Conservation (phyloP, 2,113 vertebrate species). For the Coracopsis vasa region DNA sequence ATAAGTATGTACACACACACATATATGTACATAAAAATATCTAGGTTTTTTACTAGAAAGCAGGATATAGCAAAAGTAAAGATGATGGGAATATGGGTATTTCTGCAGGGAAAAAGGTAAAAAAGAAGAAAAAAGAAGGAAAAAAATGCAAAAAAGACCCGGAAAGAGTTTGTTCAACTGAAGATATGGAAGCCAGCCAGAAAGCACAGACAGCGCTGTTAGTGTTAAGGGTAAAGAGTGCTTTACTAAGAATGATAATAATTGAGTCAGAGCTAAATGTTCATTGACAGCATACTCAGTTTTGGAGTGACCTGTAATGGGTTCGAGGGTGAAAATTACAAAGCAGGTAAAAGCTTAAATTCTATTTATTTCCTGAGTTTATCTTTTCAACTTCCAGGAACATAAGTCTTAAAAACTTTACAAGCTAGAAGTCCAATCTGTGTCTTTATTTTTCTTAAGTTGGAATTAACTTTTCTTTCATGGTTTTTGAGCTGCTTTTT, state of each 20-base stretch:
- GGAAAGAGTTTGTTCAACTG: neutral
- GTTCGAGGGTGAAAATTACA: neutral
- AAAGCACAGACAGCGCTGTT: neutral
- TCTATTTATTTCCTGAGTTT: neutral
- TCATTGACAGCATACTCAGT: neutral
- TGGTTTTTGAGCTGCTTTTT: neutral
- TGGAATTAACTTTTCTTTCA: neutral
- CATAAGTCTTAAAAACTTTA: neutral
- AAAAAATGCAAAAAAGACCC: neutral
- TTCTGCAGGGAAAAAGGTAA: neutral
- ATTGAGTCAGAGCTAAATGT: neutral
- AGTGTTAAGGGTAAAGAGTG: neutral
- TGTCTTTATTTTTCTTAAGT: neutral
- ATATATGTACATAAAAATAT: neutral
- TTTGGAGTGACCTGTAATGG: neutral
- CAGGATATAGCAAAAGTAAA: neutral
- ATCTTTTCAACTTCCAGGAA: neutral
- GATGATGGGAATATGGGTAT: neutral
- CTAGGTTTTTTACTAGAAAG: neutral
- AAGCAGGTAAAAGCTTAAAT: neutral
- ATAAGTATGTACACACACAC: neutral
- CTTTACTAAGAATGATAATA: neutral
- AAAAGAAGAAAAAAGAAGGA: neutral
- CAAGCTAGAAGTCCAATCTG: neutral
- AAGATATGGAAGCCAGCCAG: neutral